A percentile compares a stretch with the other conserved stretches of the same genome.
phyloP scores from a whole-genome alignment of 2,797 vertebrate genomes.

The Alauda arvensis region DNA sequence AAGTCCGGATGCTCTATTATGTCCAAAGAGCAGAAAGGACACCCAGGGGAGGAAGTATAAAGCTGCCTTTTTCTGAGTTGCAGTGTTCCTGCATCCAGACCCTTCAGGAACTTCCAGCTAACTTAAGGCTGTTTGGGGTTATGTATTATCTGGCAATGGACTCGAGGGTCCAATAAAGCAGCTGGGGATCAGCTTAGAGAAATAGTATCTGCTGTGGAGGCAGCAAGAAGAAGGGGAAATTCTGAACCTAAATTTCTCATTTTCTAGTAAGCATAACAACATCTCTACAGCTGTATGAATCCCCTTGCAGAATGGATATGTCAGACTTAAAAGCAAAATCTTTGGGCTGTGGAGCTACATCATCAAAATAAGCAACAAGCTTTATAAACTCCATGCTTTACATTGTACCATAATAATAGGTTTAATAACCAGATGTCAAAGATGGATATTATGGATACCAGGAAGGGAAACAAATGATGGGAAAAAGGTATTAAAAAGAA shows the following conservation, averaged over 20 bases:
- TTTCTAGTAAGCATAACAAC: not conserved
- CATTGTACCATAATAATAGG: not conserved
- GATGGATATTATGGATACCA: not conserved
- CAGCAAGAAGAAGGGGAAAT: not conserved
- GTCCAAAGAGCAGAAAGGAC: conserved; percentile 24
- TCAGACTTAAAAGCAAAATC: not conserved
- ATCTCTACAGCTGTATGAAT: not conserved
- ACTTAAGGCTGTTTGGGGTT: conserved; percentile 35
- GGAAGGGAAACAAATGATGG: not conserved
- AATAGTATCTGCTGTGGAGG: conserved; percentile 27
- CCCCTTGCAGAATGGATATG: not conserved
- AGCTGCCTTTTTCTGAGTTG: conserved; percentile 23
- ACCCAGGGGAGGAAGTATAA: conserved; percentile 20
- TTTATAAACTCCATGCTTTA: not conserved
- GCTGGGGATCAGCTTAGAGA: conserved; percentile 40
- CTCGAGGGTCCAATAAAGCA: conserved; percentile 7
- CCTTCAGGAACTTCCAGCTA: conserved; percentile 40
- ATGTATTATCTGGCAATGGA: conserved; percentile 33
- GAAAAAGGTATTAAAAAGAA: not conserved
- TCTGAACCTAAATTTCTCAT: not conserved
- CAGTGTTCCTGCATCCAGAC: conserved; percentile 20
- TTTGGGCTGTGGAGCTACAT: not conserved
- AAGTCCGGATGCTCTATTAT: conserved; percentile 25
- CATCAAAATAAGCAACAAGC: not conserved
- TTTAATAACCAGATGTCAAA: not conserved